phyloP scores from a whole-genome alignment of 2,797 vertebrate genomes.

The Pteropus rufus region DNA sequence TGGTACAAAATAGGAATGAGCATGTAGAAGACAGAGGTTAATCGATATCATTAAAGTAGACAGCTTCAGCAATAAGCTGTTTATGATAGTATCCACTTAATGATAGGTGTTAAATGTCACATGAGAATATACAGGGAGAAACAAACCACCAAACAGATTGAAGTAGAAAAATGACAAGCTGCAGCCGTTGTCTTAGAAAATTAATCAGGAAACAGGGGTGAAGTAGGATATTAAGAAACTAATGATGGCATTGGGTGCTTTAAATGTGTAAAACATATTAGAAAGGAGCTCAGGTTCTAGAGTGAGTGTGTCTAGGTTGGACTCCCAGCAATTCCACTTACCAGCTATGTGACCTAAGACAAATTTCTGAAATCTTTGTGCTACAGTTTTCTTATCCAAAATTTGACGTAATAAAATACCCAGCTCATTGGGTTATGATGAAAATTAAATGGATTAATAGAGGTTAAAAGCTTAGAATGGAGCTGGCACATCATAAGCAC shows the following conservation, averaged over 20 bases:
- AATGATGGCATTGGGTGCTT: not conserved
- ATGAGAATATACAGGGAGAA: not conserved
- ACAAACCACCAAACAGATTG: not conserved
- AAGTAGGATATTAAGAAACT: not conserved
- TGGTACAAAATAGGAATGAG: not conserved
- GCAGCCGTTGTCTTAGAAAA: not conserved
- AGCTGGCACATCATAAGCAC: not conserved
- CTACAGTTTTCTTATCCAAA: not conserved
- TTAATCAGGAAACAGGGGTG: not conserved
- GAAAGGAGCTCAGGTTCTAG: not conserved
- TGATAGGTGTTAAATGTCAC: not conserved
- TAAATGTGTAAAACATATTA: not conserved
- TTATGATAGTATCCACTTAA: not conserved
- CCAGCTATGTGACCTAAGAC: not conserved
- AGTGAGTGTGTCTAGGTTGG: not conserved
- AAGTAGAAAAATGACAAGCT: not conserved
- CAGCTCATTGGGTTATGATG: not conserved
- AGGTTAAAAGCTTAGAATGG: not conserved
- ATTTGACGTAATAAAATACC: not conserved
- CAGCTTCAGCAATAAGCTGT: not conserved
- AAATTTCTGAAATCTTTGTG: not conserved
- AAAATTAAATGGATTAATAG: not conserved
- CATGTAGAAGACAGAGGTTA: not conserved
- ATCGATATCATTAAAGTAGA: not conserved
- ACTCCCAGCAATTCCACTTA: not conserved